A percentile compares a stretch with the other conserved stretches of the same genome.
Evolutionary conservation across 2,113 vertebrate genomes (phyloP).

Genomic region (Callospermophilus lateralis): DNA sequence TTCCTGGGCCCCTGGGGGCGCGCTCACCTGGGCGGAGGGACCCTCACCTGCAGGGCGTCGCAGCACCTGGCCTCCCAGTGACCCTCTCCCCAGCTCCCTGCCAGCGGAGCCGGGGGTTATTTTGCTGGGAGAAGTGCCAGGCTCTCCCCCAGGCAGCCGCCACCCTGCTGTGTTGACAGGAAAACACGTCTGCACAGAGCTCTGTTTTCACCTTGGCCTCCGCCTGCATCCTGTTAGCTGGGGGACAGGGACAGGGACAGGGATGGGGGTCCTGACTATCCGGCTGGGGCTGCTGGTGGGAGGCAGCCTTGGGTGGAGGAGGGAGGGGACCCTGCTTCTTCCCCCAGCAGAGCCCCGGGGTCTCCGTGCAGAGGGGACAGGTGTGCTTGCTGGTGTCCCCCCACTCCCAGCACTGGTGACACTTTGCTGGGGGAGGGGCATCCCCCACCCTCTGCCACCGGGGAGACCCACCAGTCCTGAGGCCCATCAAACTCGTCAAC

Average conservation of each 20-base stretch:
- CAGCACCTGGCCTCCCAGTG: conserved; percentile 43
- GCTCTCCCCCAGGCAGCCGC: conserved; percentile 49
- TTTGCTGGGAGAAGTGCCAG: conserved; percentile 59
- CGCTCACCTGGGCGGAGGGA: conserved; percentile 30
- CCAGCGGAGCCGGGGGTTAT: neutral
- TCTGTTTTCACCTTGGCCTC: conserved; percentile 77
- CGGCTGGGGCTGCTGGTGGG: conserved; percentile 27
- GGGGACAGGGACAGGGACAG: neutral
- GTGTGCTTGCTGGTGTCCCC: fast-evolving
- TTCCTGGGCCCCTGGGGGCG: neutral
- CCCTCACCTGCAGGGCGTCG: neutral
- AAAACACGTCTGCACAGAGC: conserved; percentile 79
- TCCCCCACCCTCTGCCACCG: too few species aligned
- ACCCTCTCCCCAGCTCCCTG: neutral
- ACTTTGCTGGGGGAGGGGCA: too few species aligned
- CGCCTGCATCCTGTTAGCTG: conserved; percentile 46
- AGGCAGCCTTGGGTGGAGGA: neutral
- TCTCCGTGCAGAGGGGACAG: neutral
- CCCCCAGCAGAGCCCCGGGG: neutral
- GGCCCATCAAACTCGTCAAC: neutral
- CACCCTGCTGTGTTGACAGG: conserved; percentile 78
- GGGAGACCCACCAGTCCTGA: neutral
- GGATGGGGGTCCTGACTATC: neutral
- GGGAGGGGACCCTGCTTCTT: neutral
- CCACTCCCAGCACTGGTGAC: fast-evolving